Evolutionary conservation across 2,888 invertebrate genomes (phyloP).

Genomic region (Xanthia togata): DNA sequence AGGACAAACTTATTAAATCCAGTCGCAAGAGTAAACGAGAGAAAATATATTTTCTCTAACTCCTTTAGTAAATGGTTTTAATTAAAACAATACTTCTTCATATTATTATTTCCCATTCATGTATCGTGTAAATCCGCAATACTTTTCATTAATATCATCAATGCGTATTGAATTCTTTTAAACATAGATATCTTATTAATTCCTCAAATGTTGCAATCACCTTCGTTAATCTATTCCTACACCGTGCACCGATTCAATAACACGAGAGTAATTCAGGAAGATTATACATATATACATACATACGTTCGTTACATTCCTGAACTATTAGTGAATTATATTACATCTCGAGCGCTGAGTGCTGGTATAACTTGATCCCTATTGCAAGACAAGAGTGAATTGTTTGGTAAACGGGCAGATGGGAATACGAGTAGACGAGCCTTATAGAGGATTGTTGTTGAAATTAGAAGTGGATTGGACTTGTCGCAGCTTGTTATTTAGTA

Average conservation of each 20-base stretch:
- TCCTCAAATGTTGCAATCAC: neutral
- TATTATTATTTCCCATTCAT: no score
- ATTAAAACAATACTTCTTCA: no score
- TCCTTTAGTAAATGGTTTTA: no score
- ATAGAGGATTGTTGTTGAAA: slow-evolving; percentile 8
- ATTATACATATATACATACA: neutral
- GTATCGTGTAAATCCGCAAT: no score
- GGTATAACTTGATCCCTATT: slow-evolving; percentile 10
- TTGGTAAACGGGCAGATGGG: slow-evolving; percentile 1
- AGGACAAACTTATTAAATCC: no score
- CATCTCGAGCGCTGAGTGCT: slow-evolving; percentile 5
- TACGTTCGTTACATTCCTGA: slow-evolving; percentile 24
- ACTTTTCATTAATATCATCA: no score
- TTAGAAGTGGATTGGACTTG: slow-evolving; percentile 16
- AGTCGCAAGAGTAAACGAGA: no score
- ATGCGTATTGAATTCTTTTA: no score
- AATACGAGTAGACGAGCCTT: neutral
- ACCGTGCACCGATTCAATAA: slow-evolving; percentile 13
- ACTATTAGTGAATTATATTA: slow-evolving; percentile 34
- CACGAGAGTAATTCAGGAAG: slow-evolving; percentile 23
- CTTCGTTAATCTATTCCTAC: neutral
- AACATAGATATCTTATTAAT: no score
- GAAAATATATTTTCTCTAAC: no score
- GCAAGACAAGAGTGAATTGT: slow-evolving; percentile 29
- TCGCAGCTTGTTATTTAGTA: neutral